A percentile compares a stretch with the other conserved stretches of the same genome.
phyloP scores from a whole-genome alignment of 2,888 invertebrate species.

The Cheilosia vulpina region DNA sequence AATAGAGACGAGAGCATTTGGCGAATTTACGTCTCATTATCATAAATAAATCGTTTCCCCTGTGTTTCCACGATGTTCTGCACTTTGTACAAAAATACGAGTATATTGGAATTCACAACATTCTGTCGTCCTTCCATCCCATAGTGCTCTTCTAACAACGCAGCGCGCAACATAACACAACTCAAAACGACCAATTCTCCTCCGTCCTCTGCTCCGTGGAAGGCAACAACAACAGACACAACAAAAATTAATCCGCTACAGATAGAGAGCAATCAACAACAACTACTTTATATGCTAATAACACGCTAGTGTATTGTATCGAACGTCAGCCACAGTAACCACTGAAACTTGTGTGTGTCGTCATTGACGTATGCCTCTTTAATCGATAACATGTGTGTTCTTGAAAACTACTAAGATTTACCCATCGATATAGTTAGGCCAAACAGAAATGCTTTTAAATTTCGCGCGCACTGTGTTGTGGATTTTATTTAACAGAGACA shows the following conservation, averaged over 20 bases:
- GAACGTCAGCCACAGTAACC: slow-evolving; percentile 40
- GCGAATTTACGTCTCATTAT: slow-evolving; percentile 68
- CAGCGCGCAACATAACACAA: slow-evolving; percentile 21
- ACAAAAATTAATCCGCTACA: slow-evolving; percentile 29
- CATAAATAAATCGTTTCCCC: slow-evolving; percentile 68
- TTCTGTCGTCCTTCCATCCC: neutral
- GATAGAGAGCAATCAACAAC: slow-evolving; percentile 47
- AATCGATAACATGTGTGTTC: slow-evolving; percentile 47
- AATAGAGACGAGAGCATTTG: slow-evolving; percentile 44
- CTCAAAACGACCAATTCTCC: slow-evolving; percentile 23
- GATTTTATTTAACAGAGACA: no score
- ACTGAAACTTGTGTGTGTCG: slow-evolving; percentile 20
- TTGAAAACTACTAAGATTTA: slow-evolving; percentile 37
- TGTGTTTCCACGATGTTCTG: slow-evolving; percentile 15
- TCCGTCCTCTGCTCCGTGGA: neutral
- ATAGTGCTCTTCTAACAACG: neutral
- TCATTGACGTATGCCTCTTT: slow-evolving; percentile 7
- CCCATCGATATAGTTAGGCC: neutral
- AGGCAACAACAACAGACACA: neutral
- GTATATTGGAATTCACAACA: slow-evolving; percentile 32
- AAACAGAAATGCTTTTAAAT: no score
- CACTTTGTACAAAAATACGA: slow-evolving; percentile 26
- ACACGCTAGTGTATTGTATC: slow-evolving; percentile 28
- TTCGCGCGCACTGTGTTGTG: no score
- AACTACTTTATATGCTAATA: slow-evolving; percentile 69